phyloP scores from a whole-genome alignment of 2,797 vertebrate genomes.

The Podargus strigoides region DNA sequence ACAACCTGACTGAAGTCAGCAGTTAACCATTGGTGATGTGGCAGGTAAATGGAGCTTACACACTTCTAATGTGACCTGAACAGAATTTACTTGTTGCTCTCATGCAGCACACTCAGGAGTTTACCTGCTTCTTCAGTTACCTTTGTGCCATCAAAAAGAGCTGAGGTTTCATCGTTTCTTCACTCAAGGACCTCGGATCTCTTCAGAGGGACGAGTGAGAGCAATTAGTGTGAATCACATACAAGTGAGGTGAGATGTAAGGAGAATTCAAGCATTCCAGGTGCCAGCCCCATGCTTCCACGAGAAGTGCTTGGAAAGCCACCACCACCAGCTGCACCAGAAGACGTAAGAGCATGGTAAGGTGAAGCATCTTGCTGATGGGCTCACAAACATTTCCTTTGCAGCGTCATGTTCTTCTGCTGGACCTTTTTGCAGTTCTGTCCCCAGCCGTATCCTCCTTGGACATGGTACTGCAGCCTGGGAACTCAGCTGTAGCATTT shows the following conservation, averaged over 20 bases:
- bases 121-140: neutral
- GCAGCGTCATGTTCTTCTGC: neutral
- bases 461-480: neutral
- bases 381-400: neutral
- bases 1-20: neutral
- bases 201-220: neutral
- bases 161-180: neutral
- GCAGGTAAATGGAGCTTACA: neutral
- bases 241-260: neutral
- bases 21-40: neutral
- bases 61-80: neutral
- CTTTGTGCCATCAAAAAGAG: neutral
- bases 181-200: neutral
- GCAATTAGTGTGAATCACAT: neutral
- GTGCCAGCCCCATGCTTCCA: neutral
- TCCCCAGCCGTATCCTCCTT: neutral
- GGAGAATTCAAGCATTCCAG: neutral
- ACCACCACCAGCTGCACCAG: neutral
- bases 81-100: neutral
- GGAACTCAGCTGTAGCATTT: too few species aligned
- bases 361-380: neutral
- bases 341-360: neutral
- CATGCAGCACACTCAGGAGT: neutral
- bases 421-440: neutral
- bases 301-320: neutral